A percentile compares a stretch with the other conserved stretches of the same genome.
Evolutionary conservation across 2,113 vertebrate species (phyloP).

Genomic region (Danionella cerebrum): DNA sequence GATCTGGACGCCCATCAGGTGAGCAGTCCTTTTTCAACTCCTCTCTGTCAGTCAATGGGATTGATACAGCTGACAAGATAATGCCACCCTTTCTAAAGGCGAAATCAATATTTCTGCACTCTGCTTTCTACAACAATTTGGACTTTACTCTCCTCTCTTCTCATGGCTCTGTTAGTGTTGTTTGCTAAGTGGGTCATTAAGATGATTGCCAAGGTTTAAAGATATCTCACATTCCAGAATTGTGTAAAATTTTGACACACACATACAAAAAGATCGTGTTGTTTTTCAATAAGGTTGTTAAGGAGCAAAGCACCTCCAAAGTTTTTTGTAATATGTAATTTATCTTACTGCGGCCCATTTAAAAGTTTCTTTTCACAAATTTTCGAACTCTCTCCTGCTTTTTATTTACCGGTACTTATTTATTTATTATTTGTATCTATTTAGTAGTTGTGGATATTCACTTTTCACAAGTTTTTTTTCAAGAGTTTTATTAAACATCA

Average conservation of each 20-base stretch:
- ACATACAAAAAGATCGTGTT: no score
- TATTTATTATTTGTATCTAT: no score
- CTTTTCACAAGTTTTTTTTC: no score
- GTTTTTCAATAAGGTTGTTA: no score
- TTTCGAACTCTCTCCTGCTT: no score
- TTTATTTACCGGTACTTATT: no score
- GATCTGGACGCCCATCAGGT: constrained; percentile 98
- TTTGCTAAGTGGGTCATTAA: neutral
- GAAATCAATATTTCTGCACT: constrained; percentile 18
- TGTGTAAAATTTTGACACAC: no score
- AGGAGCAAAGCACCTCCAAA: no score
- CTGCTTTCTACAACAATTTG: neutral
- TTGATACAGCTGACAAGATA: constrained; percentile 27
- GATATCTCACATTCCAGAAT: no score
- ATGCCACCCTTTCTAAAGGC: constrained; percentile 23
- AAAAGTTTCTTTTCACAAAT: neutral
- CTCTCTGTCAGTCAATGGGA: constrained; percentile 18
- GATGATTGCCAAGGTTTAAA: constrained; percentile 8
- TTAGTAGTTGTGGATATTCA: no score
- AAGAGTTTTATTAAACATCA: no score
- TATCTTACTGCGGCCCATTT: neutral
- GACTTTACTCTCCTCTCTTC: neutral
- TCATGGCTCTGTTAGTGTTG: constrained; percentile 8
- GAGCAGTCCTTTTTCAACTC: constrained; percentile 49
- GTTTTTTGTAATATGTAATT: no score